Evolutionary conservation across 2,113 vertebrate genomes (phyloP).

Genomic region (Zeus faber): DNA sequence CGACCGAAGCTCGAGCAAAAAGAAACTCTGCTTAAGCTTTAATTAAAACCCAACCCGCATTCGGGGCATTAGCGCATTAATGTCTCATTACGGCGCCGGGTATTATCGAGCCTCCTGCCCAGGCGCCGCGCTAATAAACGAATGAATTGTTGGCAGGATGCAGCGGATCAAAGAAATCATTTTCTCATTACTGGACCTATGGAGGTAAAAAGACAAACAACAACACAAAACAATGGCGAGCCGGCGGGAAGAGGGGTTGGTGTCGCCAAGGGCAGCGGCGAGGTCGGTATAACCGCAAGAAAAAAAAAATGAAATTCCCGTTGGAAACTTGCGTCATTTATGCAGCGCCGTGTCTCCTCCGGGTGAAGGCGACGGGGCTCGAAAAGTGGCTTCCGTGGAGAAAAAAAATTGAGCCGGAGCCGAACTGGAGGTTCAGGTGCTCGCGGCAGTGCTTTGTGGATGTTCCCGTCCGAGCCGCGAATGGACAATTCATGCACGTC

Average conservation of each 20-base stretch:
- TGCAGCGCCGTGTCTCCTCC: not conserved
- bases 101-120: not conserved
- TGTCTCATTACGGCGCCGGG: not conserved
- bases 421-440: too few species aligned
- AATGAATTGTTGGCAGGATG: conserved; percentile 19
- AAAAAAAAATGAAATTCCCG: not conserved
- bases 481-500: too few species aligned
- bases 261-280: conserved; percentile 9
- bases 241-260: not conserved
- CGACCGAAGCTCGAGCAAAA: too few species aligned
- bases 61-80: not conserved
- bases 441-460: too few species aligned
- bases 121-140: not conserved
- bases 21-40: too few species aligned
- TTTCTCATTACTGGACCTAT: conserved; percentile 42
- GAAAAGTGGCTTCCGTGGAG: not conserved
- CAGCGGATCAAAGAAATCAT: conserved; percentile 36
- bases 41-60: too few species aligned
- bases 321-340: not conserved
- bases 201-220: conserved; percentile 15
- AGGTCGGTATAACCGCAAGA: conserved; percentile 8
- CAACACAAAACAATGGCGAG: too few species aligned
- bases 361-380: not conserved
- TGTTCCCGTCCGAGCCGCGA: too few species aligned
- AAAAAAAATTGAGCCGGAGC: conserved; percentile 12